Conservation (phyloP, 2,113 vertebrate species). For the Bettongia penicillata region DNA sequence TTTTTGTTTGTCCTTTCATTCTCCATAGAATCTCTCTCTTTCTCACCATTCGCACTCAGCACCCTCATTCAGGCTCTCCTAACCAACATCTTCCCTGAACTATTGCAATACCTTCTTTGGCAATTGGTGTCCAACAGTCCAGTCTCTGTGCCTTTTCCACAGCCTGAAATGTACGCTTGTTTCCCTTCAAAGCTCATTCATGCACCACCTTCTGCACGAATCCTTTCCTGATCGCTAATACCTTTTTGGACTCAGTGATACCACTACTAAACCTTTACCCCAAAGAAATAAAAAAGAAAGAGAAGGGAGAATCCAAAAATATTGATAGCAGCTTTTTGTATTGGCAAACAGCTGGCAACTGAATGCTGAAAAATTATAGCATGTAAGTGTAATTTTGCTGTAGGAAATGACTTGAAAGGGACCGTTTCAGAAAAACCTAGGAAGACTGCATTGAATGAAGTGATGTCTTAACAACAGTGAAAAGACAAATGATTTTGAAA, state of each 20-base stretch:
- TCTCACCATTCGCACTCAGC: no score
- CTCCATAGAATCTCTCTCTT: no score
- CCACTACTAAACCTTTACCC: background rate
- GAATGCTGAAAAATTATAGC: background rate
- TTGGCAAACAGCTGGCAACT: background rate
- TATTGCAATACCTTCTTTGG: no score
- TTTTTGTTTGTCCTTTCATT: no score
- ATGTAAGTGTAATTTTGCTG: background rate
- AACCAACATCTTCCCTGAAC: no score
- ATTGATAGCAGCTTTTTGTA: background rate
- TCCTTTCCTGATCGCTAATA: no score
- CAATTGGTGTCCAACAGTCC: no score
- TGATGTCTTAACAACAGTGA: background rate
- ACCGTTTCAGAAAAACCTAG: background rate
- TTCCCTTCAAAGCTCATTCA: background rate
- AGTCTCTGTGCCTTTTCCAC: no score
- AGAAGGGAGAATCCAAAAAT: background rate
- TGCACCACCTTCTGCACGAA: no score
- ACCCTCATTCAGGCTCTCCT: no score
- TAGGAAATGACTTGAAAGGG: background rate
- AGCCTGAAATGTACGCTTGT: no score
- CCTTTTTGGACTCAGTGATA: background rate
- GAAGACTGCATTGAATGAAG: background rate
- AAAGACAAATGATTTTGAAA: background rate
- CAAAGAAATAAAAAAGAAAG: background rate